Base-by-base conservation (phyloP, 2,888 invertebrate genomes). In the Pollenia griseotomentosa region DNA sequence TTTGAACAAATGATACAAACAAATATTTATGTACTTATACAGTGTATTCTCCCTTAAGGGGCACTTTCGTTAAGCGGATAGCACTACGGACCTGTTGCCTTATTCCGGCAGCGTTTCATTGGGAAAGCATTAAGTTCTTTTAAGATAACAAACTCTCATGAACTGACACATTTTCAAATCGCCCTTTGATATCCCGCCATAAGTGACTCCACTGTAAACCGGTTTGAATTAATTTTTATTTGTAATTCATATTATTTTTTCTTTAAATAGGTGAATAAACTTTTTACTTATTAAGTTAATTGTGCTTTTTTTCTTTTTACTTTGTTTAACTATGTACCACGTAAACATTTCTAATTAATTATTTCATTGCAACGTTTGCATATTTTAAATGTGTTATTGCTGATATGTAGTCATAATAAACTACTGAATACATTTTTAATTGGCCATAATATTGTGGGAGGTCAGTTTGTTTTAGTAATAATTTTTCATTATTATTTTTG, bases 191-290 rank as follows among this genome's bases (percentile, higher is more conserved):
- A 1, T 33, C 4, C 33, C 33, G 33, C 6, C 33, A 33, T 6
- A 0, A 0, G 6, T 33, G 33, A 6, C 5, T 33, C 33, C 33
- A 33, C 33, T 33, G 33, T 33, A 6, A 33, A 33, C 33, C 33
- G 33, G 33, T 33, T 33, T 33, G 33, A 33, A 33, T 6, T 33
- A 33, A 33, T 33, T 33, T 33, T 33, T 33, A 57, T 23, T 57
- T 23, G 19, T 12, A 33, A 33, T 33, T 23, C 23, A 23, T 23
- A 19, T 55, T 19, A 55, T 57, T 23, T 8, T 57, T 57, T 33
- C 33, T 59, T 12, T 12, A 33, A 33, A 59, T 59, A 40, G 59
- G 59, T 59, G 59, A 59, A 59, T 59, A 59, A 59, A 59, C 59
- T 59, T 14, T 33, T 59, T 23, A 33, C 14, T 33, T 11, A 14